phyloP scores from a whole-genome alignment of 2,113 vertebrate genomes.

The Campylomormyrus numenius region DNA sequence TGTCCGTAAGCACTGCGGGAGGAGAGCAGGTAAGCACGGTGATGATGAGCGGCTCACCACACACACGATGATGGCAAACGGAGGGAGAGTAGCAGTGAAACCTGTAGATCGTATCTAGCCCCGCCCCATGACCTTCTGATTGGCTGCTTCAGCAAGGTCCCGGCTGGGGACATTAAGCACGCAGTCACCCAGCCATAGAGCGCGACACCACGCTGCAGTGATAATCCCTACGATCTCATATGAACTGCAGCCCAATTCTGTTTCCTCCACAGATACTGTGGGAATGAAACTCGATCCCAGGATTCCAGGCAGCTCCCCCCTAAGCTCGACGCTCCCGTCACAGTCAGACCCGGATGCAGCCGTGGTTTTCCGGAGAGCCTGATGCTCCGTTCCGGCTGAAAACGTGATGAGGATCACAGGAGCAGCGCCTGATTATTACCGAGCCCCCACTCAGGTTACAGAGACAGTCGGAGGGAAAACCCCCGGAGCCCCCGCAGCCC shows the following conservation, averaged over 20 bases:
- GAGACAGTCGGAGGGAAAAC: not conserved
- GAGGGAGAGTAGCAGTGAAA: not conserved
- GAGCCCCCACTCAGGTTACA: not conserved
- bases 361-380: not conserved
- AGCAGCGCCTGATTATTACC: not conserved
- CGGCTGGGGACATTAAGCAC: not conserved
- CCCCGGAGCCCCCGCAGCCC: not conserved
- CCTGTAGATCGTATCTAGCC: not conserved
- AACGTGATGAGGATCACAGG: not conserved
- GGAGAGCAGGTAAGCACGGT: not conserved
- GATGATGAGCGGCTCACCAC: not conserved
- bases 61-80: not conserved
- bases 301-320: not conserved
- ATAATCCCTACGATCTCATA: not conserved
- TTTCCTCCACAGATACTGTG: not conserved
- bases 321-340: not conserved
- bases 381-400: not conserved
- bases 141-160: not conserved
- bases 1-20: constrained; percentile 83
- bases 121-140: not conserved
- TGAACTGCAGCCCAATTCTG: not conserved
- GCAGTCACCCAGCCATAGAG: not conserved
- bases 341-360: not conserved
- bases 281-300: not conserved
- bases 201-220: not conserved